Evolutionary conservation across 2,888 invertebrate species (phyloP), one percentile per base, ranked within the genome.

Genomic region (Drosophila mercatorum): DNA sequence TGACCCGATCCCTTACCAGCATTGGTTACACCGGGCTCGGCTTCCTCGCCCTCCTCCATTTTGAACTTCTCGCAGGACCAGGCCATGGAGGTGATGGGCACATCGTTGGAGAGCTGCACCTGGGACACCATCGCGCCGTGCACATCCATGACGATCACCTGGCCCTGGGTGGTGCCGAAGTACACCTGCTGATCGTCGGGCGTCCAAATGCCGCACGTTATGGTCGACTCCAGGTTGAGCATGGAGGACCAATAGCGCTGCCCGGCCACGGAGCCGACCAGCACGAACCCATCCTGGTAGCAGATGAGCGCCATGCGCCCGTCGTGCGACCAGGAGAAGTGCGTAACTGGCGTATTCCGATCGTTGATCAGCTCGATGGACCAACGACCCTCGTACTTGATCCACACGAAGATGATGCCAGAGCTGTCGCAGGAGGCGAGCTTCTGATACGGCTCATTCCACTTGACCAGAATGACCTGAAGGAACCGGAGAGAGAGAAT

Each of bases 351-450:
- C 0, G 98, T 98, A 92, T 97, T 98, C 49, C 99, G 94, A 93
- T 99, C 99, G 93, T 99, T 99, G 93, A 99, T 99, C 81, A 99
- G 94, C 93, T 99, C 99, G 89, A 99, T 99, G 83, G 98, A 98
- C 99, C 99, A 99, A 51, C 99, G 95, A 47, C 98, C 99, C 92
- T 99, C 99, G 93, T 99, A 99, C 93, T 99, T 98, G 91, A 99
- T 98, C 99, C 99, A 99, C 34, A 99, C 99, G 93, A 99, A 99
- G 92, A 99, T 99, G 67, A 99, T 98, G 2, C 99, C 99, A 3
- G 97, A 97, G 90, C 97, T 97, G 94, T 99, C 99, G 93, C 99
- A 99, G 6, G 98, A 98, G 7, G 99, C 99, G 83, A 99, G 94
- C 93, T 99, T 99, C 94, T 98, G 98, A 93, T 98, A 99, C 0